These are phyloP conservation scores for Lacanobia wlatinum DNA, from an alignment of 2,888 invertebrate genomes.

Conservation along the genomic window DNA sequence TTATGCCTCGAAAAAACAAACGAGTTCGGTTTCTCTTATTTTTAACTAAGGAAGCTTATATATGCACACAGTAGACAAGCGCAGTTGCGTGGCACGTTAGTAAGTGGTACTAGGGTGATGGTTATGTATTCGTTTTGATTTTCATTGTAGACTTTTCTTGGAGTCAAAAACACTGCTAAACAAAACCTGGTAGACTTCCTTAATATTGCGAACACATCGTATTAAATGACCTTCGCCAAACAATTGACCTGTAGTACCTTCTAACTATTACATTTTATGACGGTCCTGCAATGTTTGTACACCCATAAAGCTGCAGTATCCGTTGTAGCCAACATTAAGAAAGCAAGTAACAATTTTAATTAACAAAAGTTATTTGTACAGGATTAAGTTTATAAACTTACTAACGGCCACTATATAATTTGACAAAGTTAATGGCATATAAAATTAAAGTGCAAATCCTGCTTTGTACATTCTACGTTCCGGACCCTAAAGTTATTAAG, in stretches of 20 bases:
- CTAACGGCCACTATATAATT: conserved; percentile 10
- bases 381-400: conserved; percentile 39
- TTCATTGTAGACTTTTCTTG: background rate
- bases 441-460: conserved; percentile 30
- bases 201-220: background rate
- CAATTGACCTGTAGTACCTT: background rate
- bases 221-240: conserved; percentile 2
- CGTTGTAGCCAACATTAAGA: background rate
- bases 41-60: too few relatives aligned
- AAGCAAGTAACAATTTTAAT: conserved; percentile 36
- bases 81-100: too few relatives aligned
- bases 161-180: background rate
- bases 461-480: conserved; percentile 22
- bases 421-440: conserved; percentile 18
- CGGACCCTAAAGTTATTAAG: background rate
- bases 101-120: too few relatives aligned
- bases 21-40: too few relatives aligned
- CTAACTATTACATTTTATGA: conserved; percentile 26
- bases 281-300: background rate
- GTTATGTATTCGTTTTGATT: background rate
- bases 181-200: background rate
- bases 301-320: conserved; percentile 14
- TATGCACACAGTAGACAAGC: too few relatives aligned
- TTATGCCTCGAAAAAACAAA: too few relatives aligned
- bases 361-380: conserved; percentile 34